Evolutionary conservation across 2,888 invertebrate genomes (phyloP).

Genomic region (Matsumyia berberina): DNA sequence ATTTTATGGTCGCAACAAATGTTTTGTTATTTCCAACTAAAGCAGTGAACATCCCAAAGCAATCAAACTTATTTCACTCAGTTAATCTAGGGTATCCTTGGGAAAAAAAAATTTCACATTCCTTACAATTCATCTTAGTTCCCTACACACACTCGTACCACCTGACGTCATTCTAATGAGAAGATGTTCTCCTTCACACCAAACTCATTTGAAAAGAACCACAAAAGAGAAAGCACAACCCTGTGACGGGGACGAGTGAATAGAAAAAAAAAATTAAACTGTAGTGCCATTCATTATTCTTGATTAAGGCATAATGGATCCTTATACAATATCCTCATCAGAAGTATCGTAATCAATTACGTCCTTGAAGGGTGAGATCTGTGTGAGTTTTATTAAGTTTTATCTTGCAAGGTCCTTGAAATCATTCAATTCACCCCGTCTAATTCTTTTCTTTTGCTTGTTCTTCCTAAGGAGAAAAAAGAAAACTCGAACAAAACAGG

Average conservation of each 20-base stretch:
- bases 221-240: neutral
- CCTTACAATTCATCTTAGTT: neutral
- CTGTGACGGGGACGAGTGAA: slow-evolving; percentile 15
- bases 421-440: slow-evolving; percentile 32
- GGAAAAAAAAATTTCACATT: neutral
- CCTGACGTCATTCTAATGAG: neutral
- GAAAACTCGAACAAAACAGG: neutral
- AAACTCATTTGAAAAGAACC: neutral
- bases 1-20: too few species aligned
- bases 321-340: slow-evolving; percentile 74
- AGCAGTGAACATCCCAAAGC: neutral
- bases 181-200: slow-evolving; percentile 1
- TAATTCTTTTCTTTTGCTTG: neutral
- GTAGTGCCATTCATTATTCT: slow-evolving; percentile 73
- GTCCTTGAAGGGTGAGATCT: slow-evolving; percentile 48
- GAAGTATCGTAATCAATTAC: slow-evolving; percentile 72
- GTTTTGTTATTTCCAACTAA: neutral
- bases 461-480: neutral
- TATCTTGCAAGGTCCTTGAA: slow-evolving; percentile 53
- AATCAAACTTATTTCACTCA: neutral
- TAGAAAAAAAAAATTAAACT: slow-evolving; percentile 40
- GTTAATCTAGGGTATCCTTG: neutral
- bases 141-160: neutral
- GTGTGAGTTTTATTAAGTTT: slow-evolving; percentile 63
- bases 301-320: slow-evolving; percentile 74